Conservation (phyloP, 2,888 invertebrate species). For the Trachelus stipa region DNA sequence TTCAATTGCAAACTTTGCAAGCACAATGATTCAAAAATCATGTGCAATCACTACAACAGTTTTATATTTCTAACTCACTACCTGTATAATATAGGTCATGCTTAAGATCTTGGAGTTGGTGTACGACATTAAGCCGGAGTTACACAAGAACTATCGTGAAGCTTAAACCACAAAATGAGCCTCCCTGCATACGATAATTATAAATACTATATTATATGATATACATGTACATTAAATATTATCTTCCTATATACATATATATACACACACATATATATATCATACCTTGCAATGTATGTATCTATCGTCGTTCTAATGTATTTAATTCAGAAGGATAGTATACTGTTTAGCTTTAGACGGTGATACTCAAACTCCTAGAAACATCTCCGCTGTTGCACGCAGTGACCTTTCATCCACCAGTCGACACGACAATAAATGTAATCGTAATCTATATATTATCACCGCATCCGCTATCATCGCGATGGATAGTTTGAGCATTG, state of each 20-base stretch:
- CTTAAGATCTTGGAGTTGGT: constrained; percentile 84
- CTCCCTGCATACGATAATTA: constrained; percentile 35
- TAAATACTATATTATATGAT: constrained; percentile 47
- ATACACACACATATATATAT: constrained; percentile 31
- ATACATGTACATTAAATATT: constrained; percentile 54
- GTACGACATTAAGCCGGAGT: constrained; percentile 91
- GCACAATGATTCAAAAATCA: background rate
- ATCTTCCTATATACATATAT: constrained; percentile 21
- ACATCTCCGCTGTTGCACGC: constrained; percentile 33
- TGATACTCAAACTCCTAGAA: constrained; percentile 41
- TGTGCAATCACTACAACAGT: background rate
- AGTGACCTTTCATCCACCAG: constrained; percentile 26
- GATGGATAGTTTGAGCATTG: constrained; percentile 51
- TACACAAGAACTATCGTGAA: constrained; percentile 88
- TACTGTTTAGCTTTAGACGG: constrained; percentile 46
- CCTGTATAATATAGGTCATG: constrained; percentile 74
- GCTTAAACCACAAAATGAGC: constrained; percentile 42
- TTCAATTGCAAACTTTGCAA: background rate
- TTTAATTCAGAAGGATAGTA: constrained; percentile 36
- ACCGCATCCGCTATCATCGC: constrained; percentile 36
- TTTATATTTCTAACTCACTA: background rate
- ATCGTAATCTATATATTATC: constrained; percentile 32
- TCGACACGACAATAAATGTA: constrained; percentile 55
- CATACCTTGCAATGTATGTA: constrained; percentile 37
- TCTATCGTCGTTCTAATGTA: constrained; percentile 47